These are phyloP conservation scores for Listrodromus nycthemerus DNA, from an alignment of 2,888 invertebrate genomes.

Conservation along the genomic window DNA sequence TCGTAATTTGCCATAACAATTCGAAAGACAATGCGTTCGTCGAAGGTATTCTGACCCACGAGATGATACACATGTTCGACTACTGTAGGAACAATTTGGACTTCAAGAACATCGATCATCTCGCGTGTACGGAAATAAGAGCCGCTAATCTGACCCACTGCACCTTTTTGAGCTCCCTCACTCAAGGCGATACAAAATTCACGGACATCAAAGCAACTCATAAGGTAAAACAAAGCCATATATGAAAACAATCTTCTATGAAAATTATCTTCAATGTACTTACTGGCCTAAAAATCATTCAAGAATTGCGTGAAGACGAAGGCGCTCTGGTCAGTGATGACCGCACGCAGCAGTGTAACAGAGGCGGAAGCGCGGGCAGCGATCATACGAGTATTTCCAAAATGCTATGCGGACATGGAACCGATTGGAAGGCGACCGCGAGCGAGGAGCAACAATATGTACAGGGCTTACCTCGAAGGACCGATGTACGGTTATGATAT, in stretches of 20 bases:
- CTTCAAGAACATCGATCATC: constrained; percentile 94
- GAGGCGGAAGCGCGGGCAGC: constrained; percentile 90
- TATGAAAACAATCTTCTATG: constrained; percentile 19
- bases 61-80: constrained; percentile 98
- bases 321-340: constrained; percentile 93
- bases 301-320: constrained; percentile 96
- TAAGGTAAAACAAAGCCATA: constrained; percentile 86
- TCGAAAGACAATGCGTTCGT: constrained; percentile 89
- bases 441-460: constrained; percentile 91
- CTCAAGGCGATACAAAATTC: constrained; percentile 91
- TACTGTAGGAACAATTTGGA: constrained; percentile 95
- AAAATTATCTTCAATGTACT: constrained; percentile 1
- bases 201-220: constrained; percentile 91
- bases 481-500: constrained; percentile 91
- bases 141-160: constrained; percentile 98
- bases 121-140: constrained; percentile 97
- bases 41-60: constrained; percentile 94
- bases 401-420: constrained; percentile 96
- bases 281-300: constrained; percentile 71
- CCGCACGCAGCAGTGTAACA: constrained; percentile 91
- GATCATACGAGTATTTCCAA: constrained; percentile 94
- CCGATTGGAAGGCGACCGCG: constrained; percentile 93
- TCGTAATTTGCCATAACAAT: constrained; percentile 96
- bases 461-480: constrained; percentile 91
- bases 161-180: constrained; percentile 92